Evolutionary conservation across 2,797 vertebrate species (phyloP), one percentile per base, ranked within the genome.

Genomic region (Gymnoscopelus microlampas): DNA sequence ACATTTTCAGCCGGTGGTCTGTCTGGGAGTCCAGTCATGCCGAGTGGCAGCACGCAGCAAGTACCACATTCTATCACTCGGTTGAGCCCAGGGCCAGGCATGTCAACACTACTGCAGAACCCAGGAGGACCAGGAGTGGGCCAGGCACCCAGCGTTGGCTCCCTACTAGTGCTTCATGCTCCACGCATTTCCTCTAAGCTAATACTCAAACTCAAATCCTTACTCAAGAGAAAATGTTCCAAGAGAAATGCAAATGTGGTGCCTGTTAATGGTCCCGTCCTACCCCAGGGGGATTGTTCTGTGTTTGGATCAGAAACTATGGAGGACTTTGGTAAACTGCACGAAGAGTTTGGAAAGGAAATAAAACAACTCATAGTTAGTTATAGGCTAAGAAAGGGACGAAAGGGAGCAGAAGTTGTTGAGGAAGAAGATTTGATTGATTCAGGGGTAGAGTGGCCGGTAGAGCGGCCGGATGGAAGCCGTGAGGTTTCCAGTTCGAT

Each of bases 301-400:
- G 80, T 32, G 2, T 1, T 70, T 14, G 71, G 10, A 32, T 60
- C 63, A 0, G 70, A 70, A 51, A 29, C 68, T 51, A 63, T 68
- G 55, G 85, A 91, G 39, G 88, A 94, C 4, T 95, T 94, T 14
- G 59, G 29, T 23, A 93, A 95, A 78, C 68, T 98, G 66, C 97
- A 98, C 14, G 88, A 91, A 60, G 93, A 95, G 78, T 98, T 94
- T 0, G 96, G 97, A 51, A 94, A 93, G 84, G 97, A 98, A 81
- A 91, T 98, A 0, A 85, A 88, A 0, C 88, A 81, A 48, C 90
- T 97, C 79, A 93, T 95, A 56, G 87, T 55, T 26, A 90, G 2
- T 19, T 19, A 19, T 19, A 97, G 96, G 96, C 90, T 90, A 76
- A 94, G 66, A 76, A 89, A 15, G 69, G 60, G 60, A 53, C 53